Conservation (phyloP, 2,888 invertebrate species). For the Neocrepidodera transversa region DNA sequence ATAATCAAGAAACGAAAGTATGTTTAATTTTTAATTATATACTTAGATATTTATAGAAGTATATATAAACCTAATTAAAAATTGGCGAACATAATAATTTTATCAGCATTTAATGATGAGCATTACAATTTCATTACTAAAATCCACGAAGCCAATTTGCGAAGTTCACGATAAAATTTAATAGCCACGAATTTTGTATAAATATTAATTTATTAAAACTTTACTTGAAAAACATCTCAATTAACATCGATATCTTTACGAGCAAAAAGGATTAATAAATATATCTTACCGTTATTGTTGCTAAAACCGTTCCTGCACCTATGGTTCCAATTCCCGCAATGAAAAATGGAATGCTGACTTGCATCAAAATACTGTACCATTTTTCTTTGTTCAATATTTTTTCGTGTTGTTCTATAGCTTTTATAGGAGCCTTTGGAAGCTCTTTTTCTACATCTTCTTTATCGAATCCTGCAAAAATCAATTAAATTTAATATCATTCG, state of each 20-base stretch:
- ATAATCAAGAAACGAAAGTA: too few relatives aligned
- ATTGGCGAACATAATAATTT: neutral
- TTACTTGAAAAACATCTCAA: neutral
- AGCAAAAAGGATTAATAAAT: neutral
- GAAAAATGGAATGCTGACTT: constrained; percentile 92
- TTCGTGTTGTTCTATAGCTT: constrained; percentile 45
- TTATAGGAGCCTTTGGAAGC: constrained; percentile 41
- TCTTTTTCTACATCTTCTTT: constrained; percentile 33
- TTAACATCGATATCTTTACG: neutral
- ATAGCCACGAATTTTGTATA: constrained; percentile 9
- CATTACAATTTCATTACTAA: neutral
- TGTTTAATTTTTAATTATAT: too few relatives aligned
- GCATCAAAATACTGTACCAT: constrained; percentile 79
- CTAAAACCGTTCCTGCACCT: constrained; percentile 90
- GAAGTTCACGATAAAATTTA: constrained; percentile 9
- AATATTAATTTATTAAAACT: constrained; percentile 4
- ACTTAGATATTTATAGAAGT: too few relatives aligned
- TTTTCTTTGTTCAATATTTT: constrained; percentile 63
- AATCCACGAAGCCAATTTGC: constrained; percentile 15
- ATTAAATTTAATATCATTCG: too few relatives aligned
- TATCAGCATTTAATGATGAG: neutral
- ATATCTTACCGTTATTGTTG: constrained; percentile 78
- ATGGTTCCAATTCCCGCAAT: constrained; percentile 96
- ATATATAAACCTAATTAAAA: too few relatives aligned
- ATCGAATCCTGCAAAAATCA: constrained; percentile 9